These are phyloP conservation scores for Corythoichthys intestinalis DNA, from an alignment of 2,113 vertebrate genomes.

Conservation along the genomic window DNA sequence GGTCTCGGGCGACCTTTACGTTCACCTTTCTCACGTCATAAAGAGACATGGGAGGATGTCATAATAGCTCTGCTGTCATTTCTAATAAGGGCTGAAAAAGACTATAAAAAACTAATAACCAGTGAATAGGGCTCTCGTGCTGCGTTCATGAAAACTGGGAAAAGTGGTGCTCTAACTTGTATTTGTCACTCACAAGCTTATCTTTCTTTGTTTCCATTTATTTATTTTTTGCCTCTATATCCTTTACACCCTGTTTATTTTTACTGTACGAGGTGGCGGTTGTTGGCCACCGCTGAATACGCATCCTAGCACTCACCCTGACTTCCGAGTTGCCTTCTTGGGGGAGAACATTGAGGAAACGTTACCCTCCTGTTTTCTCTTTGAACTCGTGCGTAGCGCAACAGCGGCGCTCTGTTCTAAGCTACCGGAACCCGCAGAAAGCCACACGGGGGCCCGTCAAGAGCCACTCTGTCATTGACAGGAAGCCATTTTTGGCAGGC, in stretches of 20 bases:
- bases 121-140: not conserved
- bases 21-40: constrained; percentile 15
- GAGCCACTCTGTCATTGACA: constrained; percentile 63
- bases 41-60: not conserved
- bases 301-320: not conserved
- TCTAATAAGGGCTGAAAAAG: not conserved
- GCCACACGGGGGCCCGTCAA: constrained; percentile 58
- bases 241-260: not conserved
- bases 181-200: not conserved
- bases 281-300: not conserved
- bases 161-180: not conserved
- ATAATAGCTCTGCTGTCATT: not conserved
- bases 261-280: not conserved
- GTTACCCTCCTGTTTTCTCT: not conserved
- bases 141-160: not conserved
- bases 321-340: not conserved
- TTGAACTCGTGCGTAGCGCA: constrained; percentile 31
- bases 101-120: not conserved
- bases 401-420: constrained; percentile 70
- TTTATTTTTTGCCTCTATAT: not conserved
- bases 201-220: not conserved
- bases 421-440: constrained; percentile 54
- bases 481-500: constrained; percentile 55
- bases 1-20: constrained; percentile 11
- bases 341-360: not conserved